Evolutionary conservation across 35 echinoderm and acorn worm genomes (phyloP), one percentile per base, ranked within the genome.

Genomic region (Lytechinus pictus): DNA sequence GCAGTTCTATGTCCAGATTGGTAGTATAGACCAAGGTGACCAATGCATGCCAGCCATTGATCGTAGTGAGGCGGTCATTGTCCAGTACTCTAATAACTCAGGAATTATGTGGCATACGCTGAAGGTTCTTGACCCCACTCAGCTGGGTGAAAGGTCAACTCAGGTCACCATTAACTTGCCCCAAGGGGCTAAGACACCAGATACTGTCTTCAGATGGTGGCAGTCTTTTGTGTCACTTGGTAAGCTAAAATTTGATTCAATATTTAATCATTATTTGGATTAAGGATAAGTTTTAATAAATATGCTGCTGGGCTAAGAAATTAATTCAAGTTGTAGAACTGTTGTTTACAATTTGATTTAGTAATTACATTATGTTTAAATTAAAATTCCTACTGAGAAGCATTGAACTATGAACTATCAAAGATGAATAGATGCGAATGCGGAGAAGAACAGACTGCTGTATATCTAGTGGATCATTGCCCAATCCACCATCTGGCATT

Each of bases 1-100:
- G 3, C 97, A 99, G 94, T 99, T 99, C 79, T 99, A 96, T 71
- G 91, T 99, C 53, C 97, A 94, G 57, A 99, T 99, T 57, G 98
- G 98, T 24, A 97, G 95, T 54, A 24, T 87, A 3, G 14, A 95
- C 52, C 33, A 44, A 51, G 95, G 94, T n/a, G 86, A 57, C 27
- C 94, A 58, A 5, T 99, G 98, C 71, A 61, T 87, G 12, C 94
- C 91, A 10, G 97, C 98, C 51, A 95, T 88, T 0, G 87, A 88
- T 66, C 96, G 94, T 52, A 93, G 95, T 86, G 98, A 99, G 94
- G 95, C 96, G 0, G 94, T 99, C 54, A 97, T 99, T 52, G 95
- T 99, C 29, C 98, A 99, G 57, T 99, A 97, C 61, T 97, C 98
- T 7, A 96, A 57, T 28, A 94, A 99, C 87, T 97, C 97, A 71